Percentiles rank a stretch among this genome's conserved stretches.
phyloP scores from a whole-genome alignment of 35 echinoderm and acorn worm genomes.

The Eucidaris tribuloides region DNA sequence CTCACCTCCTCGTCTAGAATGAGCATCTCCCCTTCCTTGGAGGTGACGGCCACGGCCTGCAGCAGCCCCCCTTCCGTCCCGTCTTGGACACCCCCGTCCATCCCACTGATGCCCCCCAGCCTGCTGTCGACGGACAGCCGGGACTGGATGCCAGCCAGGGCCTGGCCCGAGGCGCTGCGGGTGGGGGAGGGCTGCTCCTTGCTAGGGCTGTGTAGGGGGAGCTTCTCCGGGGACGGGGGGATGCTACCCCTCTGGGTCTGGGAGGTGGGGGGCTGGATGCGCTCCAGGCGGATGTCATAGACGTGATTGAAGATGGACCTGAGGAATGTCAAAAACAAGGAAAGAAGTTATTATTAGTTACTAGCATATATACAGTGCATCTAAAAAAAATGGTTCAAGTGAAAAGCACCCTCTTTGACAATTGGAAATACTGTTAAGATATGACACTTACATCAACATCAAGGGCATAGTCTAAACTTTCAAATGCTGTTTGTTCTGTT shows the following conservation, averaged over 20 bases:
- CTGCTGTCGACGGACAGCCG: conserved; percentile 27
- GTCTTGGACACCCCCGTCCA: conserved; percentile 20
- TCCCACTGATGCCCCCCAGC: conserved; percentile 7
- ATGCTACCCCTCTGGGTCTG: conserved; percentile 6
- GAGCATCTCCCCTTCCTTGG: conserved; percentile 84
- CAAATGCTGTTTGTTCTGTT: no score
- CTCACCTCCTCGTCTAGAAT: conserved; percentile 73
- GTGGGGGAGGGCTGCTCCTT: conserved; percentile 53
- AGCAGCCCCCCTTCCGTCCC: conserved; percentile 30
- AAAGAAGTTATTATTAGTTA: no score
- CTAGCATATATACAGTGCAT: no score
- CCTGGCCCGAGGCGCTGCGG: conserved; percentile 11
- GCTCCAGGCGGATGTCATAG: conserved; percentile 84
- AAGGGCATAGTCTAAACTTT: no score
- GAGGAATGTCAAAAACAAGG: conserved; percentile 10
- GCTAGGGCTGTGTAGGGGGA: conserved; percentile 34
- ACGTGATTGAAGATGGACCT: conserved; percentile 90
- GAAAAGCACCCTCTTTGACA: no score
- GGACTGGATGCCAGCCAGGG: conserved; percentile 20
- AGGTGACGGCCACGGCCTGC: conserved; percentile 84
- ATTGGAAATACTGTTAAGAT: no score
- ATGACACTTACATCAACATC: no score
- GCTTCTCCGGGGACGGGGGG: conserved; percentile 54
- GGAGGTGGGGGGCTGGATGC: conserved; percentile 5
- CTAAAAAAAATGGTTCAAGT: no score